These are phyloP conservation scores for Ispidina lecontei DNA, from an alignment of 2,797 vertebrate genomes.

Conservation along the genomic window DNA sequence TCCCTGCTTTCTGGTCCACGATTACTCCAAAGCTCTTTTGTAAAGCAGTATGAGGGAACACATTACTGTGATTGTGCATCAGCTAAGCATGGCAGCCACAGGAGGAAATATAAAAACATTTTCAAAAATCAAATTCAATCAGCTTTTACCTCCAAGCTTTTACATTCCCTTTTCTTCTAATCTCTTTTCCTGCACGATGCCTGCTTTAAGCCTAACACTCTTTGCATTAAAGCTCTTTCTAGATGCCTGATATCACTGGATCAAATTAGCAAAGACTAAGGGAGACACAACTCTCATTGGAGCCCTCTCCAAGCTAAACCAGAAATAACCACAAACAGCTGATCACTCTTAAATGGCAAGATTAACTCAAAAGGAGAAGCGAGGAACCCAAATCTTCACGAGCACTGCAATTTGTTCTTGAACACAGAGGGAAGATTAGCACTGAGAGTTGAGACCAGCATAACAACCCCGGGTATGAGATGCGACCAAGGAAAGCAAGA, in stretches of 20 bases:
- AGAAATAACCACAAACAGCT: not conserved
- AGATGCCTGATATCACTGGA: not conserved
- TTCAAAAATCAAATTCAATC: conserved; percentile 68
- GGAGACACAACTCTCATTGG: not conserved
- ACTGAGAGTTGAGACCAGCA: not conserved
- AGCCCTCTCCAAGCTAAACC: not conserved
- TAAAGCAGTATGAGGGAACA: conserved; percentile 60
- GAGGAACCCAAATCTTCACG: not conserved
- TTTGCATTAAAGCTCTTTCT: conserved; percentile 4
- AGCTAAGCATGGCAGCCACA: conserved; percentile 52
- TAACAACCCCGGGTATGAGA: not conserved
- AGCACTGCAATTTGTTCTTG: not conserved
- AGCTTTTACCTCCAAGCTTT: conserved; percentile 54
- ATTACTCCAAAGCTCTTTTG: conserved; percentile 64
- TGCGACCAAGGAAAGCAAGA: not conserved
- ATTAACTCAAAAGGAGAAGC: not conserved
- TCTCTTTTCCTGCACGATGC: not conserved
- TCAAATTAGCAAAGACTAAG: conserved; percentile 10
- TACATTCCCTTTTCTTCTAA: conserved; percentile 46
- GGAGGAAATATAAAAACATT: conserved; percentile 55
- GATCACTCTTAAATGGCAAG: not conserved
- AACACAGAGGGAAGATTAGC: not conserved
- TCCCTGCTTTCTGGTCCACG: conserved; percentile 49
- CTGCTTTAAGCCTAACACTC: conserved; percentile 7
- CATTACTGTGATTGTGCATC: conserved; percentile 44